These are phyloP conservation scores for Cremastobaeus sp. DNA, from an alignment of 2,888 invertebrate species.

Conservation along the genomic window DNA sequence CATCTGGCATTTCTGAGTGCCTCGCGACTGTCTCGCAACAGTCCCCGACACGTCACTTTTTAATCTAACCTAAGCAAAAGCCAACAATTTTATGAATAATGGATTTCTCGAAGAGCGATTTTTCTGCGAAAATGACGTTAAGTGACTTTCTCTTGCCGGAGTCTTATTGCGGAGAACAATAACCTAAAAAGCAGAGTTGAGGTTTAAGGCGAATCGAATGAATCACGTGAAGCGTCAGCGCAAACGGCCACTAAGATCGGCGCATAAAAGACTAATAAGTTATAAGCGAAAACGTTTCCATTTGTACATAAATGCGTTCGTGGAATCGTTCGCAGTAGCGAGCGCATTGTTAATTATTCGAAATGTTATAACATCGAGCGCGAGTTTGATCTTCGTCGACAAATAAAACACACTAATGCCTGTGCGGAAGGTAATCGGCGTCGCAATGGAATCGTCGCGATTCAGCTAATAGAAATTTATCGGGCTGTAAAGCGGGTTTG, in stretches of 20 bases:
- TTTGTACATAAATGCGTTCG: conserved; percentile 48
- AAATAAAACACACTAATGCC: conserved; percentile 22
- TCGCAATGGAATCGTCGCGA: conserved; percentile 30
- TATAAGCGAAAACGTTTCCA: conserved; percentile 53
- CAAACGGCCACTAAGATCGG: conserved; percentile 34
- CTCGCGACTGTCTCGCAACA: no score
- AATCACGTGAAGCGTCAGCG: conserved; percentile 58
- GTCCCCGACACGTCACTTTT: no score
- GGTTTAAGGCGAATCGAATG: conserved; percentile 53
- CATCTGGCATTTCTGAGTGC: no score
- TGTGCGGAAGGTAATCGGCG: conserved; percentile 2
- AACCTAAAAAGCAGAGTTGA: conserved; percentile 50
- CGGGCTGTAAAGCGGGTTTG: conserved; percentile 31
- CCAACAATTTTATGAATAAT: conserved; percentile 27
- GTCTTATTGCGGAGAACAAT: conserved; percentile 52
- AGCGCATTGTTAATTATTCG: conserved; percentile 40
- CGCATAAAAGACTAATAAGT: conserved; percentile 52
- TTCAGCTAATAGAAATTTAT: conserved; percentile 42
- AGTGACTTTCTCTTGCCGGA: conserved; percentile 43
- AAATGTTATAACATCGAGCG: conserved; percentile 9
- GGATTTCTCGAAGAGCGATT: conserved; percentile 26
- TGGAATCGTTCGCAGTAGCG: conserved; percentile 24
- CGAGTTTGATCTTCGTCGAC: conserved; percentile 17
- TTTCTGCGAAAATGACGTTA: conserved; percentile 48
- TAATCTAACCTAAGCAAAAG: not conserved